Evolutionary conservation across 2,888 invertebrate species (phyloP), one percentile per base, ranked within the genome.

Genomic region (Limenitis camilla): DNA sequence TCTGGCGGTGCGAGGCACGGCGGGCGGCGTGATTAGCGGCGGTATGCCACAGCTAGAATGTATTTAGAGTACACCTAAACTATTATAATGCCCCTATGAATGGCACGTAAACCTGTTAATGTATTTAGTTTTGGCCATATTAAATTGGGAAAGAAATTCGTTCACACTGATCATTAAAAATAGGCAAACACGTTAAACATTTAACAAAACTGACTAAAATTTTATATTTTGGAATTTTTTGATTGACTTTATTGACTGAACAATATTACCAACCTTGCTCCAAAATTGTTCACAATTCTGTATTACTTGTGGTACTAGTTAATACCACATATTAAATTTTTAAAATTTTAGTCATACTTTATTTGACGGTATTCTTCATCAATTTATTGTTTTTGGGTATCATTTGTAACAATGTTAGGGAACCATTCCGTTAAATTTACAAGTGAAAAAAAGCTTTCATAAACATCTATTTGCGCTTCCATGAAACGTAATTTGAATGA

Each of bases 401-500:
- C 50, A 19, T 53, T 48, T 19, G 19, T 28, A 19, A 28, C 28
- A 19, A 29, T 5, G 28, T 40, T 32, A 3, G 27, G 27, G 27
- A 40, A 40, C 19, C 27, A 6, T 29, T 47, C 53, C 9, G 53
- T 19, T 9, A 50, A 53, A 6, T 41, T 48, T 49, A 57, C 49
- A 39, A 36, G 46, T 41, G 45, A 48, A 6, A 30, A n/a, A 49
- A 58, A 52, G 7, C 52, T 48, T 43, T 59, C 56, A 42, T 55
- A 56, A 3, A 53, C 48, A 10, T 54, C 51, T 35, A 56, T n/a
- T 35, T 56, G 54, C 19, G 54, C 54, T 43, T 42, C 51, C 19
- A 55, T 50, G 31, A 59, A 55, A 33, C 55, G 52, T 53, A 56
- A 50, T 31, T 59, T 28, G 40, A 55, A 42, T n/a, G n/a, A n/a